Evolutionary conservation across 2,888 invertebrate genomes (phyloP).

Genomic region (Aspidapion aeneum): DNA sequence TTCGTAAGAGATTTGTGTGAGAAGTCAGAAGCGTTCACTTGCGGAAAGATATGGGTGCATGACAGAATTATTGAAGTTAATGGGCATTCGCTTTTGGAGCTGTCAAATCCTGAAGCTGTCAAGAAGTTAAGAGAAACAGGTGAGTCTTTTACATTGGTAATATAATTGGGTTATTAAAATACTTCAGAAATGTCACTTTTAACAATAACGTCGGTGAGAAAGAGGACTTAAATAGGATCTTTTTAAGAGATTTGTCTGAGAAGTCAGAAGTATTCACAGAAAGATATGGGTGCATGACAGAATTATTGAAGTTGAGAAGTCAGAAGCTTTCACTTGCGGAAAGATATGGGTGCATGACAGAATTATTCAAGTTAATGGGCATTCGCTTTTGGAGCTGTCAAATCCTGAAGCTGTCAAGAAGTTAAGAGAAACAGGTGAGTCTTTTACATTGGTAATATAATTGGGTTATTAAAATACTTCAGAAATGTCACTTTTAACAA

Average conservation of each 20-base stretch:
- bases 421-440: conserved; percentile 78
- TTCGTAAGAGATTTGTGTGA: conserved; percentile 92
- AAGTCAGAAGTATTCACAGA: conserved; percentile 81
- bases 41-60: conserved; percentile 82
- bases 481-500: no score
- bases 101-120: conserved; percentile 93
- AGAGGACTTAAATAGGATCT: conserved; percentile 93
- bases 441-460: no score
- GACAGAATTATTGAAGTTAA: conserved; percentile 93
- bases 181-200: no score
- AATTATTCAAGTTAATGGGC: conserved; percentile 87
- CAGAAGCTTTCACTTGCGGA: conserved; percentile 81
- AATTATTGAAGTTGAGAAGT: conserved; percentile 87
- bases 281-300: conserved; percentile 88
- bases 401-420: conserved; percentile 97
- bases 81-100: conserved; percentile 76
- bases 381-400: conserved; percentile 77
- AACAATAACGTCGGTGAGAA: conserved; percentile 88
- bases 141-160: no score
- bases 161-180: no score
- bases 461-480: no score
- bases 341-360: conserved; percentile 88
- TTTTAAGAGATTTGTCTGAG: conserved; percentile 89
- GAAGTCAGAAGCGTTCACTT: conserved; percentile 83
- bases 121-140: conserved; percentile 93